These are phyloP conservation scores for Lasioglossum marginatum DNA, from an alignment of 2,888 invertebrate genomes.

Conservation along the genomic window DNA sequence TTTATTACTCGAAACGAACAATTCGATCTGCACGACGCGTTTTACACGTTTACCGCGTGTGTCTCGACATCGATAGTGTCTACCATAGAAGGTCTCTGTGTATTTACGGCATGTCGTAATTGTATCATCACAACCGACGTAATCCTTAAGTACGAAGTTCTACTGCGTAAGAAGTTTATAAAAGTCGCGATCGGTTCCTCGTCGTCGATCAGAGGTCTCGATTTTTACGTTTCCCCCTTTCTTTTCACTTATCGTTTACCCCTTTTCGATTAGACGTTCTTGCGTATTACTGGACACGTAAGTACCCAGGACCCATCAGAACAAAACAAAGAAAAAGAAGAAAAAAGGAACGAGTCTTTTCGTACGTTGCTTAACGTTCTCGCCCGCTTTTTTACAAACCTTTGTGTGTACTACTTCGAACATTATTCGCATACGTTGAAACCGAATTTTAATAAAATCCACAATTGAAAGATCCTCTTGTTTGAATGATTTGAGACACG, in stretches of 20 bases:
- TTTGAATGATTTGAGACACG: constrained; percentile 4
- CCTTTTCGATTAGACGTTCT: background rate
- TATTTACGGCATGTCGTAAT: constrained; percentile 28
- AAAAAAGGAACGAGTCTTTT: constrained; percentile 4
- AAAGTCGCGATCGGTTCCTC: constrained; percentile 4
- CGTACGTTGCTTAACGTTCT: constrained; percentile 48
- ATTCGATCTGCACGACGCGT: constrained; percentile 43
- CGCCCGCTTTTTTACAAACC: constrained; percentile 42
- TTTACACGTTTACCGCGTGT: constrained; percentile 27
- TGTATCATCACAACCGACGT: constrained; percentile 34
- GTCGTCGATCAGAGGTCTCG: constrained; percentile 5
- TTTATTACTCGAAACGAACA: constrained; percentile 46
- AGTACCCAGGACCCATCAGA: background rate
- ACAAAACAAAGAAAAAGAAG: background rate
- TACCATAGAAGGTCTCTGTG: constrained; percentile 59
- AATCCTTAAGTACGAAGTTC: constrained; percentile 33
- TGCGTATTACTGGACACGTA: constrained; percentile 4
- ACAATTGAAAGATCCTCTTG: constrained; percentile 47
- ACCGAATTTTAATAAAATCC: constrained; percentile 61
- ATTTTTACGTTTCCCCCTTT: background rate
- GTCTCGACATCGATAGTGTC: constrained; percentile 45
- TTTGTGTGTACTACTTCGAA: constrained; percentile 50
- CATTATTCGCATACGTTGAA: constrained; percentile 55
- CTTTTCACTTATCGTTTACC: background rate
- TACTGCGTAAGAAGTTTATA: constrained; percentile 21